A percentile compares a stretch with the other conserved stretches of the same genome.
These are phyloP conservation scores for Gobius niger DNA, from an alignment of 2,113 vertebrate genomes.

Conservation along the genomic window DNA sequence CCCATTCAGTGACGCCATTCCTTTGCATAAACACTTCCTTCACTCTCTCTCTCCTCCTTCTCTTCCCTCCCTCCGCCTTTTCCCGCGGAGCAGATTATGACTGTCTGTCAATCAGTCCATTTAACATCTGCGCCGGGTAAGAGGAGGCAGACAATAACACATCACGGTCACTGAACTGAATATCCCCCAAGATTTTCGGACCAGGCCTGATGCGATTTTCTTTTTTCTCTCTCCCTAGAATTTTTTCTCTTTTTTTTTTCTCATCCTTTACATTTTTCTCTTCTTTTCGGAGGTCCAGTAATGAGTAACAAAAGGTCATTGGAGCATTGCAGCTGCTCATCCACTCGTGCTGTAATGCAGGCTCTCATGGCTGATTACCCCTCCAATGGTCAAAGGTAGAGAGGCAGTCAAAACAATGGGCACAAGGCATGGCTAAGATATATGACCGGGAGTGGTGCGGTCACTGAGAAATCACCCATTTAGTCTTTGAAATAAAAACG, in stretches of 20 bases:
- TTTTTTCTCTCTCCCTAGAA: constrained; percentile 17
- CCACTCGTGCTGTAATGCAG: constrained; percentile 77
- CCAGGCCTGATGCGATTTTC: constrained; percentile 41
- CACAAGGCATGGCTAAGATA: constrained; percentile 66
- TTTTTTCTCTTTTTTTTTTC: too few relatives aligned
- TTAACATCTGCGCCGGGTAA: constrained; percentile 69
- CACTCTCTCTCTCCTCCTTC: constrained; percentile 10
- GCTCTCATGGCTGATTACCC: constrained; percentile 78
- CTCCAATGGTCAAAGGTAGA: constrained; percentile 77
- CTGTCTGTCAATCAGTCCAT: constrained; percentile 73
- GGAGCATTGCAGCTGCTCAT: constrained; percentile 81
- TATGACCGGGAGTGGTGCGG: constrained; percentile 70
- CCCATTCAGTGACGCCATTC: constrained; percentile 10
- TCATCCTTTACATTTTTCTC: constrained; percentile 30
- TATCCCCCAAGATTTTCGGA: constrained; percentile 76
- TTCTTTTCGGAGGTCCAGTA: constrained; percentile 70
- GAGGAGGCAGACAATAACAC: constrained; percentile 68
- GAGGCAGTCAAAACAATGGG: constrained; percentile 74
- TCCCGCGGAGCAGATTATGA: constrained; percentile 57
- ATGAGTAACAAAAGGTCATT: constrained; percentile 81
- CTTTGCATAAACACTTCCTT: background rate
- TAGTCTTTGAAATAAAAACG: constrained; percentile 73
- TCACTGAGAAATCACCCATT: constrained; percentile 73
- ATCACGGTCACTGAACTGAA: constrained; percentile 75
- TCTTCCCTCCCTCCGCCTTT: constrained; percentile 21